phyloP scores from a whole-genome alignment of 2,113 vertebrate genomes.

The Genyomyrus donnyi region DNA sequence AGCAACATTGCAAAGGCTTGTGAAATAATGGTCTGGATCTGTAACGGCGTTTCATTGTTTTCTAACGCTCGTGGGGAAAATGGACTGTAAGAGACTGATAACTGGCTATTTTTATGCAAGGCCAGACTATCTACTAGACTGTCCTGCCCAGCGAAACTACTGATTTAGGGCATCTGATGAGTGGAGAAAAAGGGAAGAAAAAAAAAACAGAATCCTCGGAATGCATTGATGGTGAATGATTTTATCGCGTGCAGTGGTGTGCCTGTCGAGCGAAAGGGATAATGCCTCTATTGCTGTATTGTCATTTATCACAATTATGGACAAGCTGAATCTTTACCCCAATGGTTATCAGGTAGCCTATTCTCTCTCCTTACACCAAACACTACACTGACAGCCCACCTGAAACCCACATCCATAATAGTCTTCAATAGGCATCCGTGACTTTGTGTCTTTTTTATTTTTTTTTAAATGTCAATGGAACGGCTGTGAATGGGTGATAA shows the following conservation, averaged over 20 bases:
- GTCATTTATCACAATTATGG: conserved; percentile 25
- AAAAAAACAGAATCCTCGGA: background rate
- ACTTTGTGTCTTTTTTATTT: background rate
- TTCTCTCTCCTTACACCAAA: background rate
- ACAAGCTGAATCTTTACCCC: background rate
- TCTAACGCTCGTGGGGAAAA: conserved; percentile 24
- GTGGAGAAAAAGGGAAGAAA: background rate
- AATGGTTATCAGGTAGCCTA: background rate
- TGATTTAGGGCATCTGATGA: conserved; percentile 16
- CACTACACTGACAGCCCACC: background rate
- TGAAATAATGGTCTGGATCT: conserved; percentile 23
- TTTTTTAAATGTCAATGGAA: too few relatives aligned
- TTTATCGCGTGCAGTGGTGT: conserved; percentile 12
- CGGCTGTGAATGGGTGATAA: background rate
- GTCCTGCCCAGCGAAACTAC: conserved; percentile 24
- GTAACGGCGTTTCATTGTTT: conserved; percentile 23
- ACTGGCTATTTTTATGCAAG: conserved; percentile 6
- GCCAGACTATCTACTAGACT: background rate
- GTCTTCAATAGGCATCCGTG: background rate
- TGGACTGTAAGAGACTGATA: conserved; percentile 27
- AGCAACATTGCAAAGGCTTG: conserved; percentile 7
- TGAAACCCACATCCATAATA: background rate
- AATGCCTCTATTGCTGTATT: conserved; percentile 12
- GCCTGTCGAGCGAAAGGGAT: conserved; percentile 14
- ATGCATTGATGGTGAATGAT: conserved; percentile 28